phyloP scores from a whole-genome alignment of 2,888 invertebrate genomes.

The Imbricaverruca yamaguchii region DNA sequence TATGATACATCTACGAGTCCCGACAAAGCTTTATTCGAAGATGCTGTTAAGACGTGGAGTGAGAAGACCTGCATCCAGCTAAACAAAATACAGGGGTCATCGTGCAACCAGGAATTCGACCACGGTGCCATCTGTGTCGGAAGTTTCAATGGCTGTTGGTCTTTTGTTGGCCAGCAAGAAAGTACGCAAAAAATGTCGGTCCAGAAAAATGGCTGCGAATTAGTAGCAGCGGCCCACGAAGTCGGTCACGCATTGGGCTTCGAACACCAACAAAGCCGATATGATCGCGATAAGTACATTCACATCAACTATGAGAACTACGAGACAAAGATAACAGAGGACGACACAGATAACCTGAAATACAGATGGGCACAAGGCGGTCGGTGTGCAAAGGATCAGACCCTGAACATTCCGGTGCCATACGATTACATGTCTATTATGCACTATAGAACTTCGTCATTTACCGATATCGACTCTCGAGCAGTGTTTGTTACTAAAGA shows the following conservation, averaged over 20 bases:
- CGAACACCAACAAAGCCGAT: not conserved
- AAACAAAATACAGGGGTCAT: not conserved
- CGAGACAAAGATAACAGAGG: not conserved
- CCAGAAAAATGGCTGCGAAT: not conserved
- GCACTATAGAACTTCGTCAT: not conserved
- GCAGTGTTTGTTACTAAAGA: not conserved
- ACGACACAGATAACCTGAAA: not conserved
- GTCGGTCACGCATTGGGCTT: not conserved
- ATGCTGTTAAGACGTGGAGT: not conserved
- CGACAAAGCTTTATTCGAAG: not conserved
- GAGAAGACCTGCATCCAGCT: not conserved
- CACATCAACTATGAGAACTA: not conserved
- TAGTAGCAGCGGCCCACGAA: not conserved
- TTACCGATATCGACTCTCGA: not conserved
- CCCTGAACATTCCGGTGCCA: not conserved
- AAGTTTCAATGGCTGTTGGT: not conserved
- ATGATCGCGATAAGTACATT: not conserved
- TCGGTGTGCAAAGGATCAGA: not conserved
- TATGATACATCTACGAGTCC: not conserved
- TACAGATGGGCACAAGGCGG: not conserved
- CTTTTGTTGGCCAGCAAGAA: not conserved
- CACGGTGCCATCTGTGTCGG: not conserved
- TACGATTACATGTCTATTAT: not conserved
- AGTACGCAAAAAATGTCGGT: not conserved
- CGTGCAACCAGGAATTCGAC: not conserved